Evolutionary conservation across 2,113 vertebrate genomes (phyloP), one percentile per base, ranked within the genome.

Genomic region (Dasyprocta punctata): DNA sequence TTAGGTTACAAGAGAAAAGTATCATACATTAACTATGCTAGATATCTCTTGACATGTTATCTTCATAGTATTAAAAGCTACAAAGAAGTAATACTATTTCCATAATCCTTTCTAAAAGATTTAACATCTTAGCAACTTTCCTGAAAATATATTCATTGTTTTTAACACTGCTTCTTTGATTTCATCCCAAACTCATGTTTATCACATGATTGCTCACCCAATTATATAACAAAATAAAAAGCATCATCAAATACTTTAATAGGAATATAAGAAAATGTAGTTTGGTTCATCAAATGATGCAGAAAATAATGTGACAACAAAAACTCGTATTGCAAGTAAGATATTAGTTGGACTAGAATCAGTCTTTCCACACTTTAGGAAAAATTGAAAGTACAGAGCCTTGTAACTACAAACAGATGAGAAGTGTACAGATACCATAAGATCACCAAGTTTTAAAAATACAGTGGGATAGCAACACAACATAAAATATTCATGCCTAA

Each of bases 171-270:
- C 86, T 97, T 98, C 73, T 97, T 97, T 97, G 97, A 98, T 98
- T 98, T 98, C 95, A 97, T 92, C 97, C 96, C 90, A 97, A 98
- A 98, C 93, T 98, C 98, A 97, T 75, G 96, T 97, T 98, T 97
- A 98, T 98, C 98, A 98, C 98, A 98, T 93, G 98, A 98, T 97
- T 98, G 98, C 98, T 97, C 98, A 98, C 96, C 97, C 98, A 99
- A 99, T 98, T 98, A 98, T 98, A 98, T 94, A 95, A 95, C 89
- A 98, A 98, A 99, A 99, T 99, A 98, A 98, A 98, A 98, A 96
- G 97, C 95, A 98, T 98, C 98, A 98, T 98, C 98, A 98, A 98
- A 98, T 98, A 98, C 89, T 98, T 98, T 99, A 99, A 98, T 98
- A 98, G 97, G 97, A 98, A 97, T 98, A 96, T 95, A 98, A 71